Evolutionary conservation across 2,888 invertebrate species (phyloP), one percentile per base, ranked within the genome.

Genomic region (Alviniconcha strummeri): DNA sequence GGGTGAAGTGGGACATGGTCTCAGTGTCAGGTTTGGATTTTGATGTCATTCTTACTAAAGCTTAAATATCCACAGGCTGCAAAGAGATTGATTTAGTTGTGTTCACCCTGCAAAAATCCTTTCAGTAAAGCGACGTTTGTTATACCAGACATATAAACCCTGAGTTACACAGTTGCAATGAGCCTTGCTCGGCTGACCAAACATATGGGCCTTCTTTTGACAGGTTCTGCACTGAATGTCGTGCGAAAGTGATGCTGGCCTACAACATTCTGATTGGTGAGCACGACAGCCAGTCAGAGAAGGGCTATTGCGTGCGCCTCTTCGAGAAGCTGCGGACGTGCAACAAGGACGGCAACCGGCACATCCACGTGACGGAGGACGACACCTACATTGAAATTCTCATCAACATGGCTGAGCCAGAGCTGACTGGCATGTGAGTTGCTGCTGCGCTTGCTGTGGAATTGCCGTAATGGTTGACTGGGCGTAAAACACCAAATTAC

Each of bases 331-430:
- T 92, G 78, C 85, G 96, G 92, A 95, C 97, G 89, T 98, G 98
- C 94, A 95, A 97, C 88, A 95, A 96, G 86, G 97, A 97, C 90
- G 96, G 96, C 93, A 98, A 98, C 93, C 96, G 98, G 88, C 98
- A 98, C 93, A 96, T 98, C 88, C 98, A 98, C 93, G 96, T 98
- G 88, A 96, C 96, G 93, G 96, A 96, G 77, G 97, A 97, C 94
- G 97, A 97, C 90, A 97, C 97, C 90, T 98, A 97, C 93, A 97
- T 98, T 89, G 96, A 96, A 89, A 96, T 96, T 89, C 95, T 98
- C 82, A 97, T 98, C 91, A 96, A 96, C 82, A 95, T 97, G 90
- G 98, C 98, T 52, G 98, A 98, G 94, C 98, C 98, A 11, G 98
- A 98, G 94, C 95, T 98, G 78, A 96, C 97, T 88, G 98, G 97